Conservation (phyloP, 2,797 vertebrate species). For the Platyrinchus mystaceus region DNA sequence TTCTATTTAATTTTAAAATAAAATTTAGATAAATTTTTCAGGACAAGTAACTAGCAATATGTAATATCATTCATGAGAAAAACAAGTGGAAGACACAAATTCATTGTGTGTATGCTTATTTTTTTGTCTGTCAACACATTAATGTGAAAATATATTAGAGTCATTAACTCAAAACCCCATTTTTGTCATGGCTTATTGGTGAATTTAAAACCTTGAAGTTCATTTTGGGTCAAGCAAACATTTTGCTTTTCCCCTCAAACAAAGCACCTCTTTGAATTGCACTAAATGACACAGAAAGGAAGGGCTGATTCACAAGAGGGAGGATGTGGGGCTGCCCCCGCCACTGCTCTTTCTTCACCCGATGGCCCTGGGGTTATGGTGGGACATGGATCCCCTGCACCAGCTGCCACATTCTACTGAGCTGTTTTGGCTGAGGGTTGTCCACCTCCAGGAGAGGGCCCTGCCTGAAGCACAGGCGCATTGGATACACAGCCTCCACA, state of each 20-base stretch:
- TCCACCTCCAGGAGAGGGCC: background rate
- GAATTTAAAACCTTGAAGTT: slow-evolving; percentile 41
- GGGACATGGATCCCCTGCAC: background rate
- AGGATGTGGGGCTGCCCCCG: rapidly evolving
- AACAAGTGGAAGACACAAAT: slow-evolving; percentile 47
- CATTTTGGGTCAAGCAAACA: slow-evolving; percentile 56
- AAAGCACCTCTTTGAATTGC: slow-evolving; percentile 33
- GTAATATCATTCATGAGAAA: slow-evolving; percentile 42
- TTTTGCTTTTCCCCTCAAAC: background rate
- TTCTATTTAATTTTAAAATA: slow-evolving; percentile 8
- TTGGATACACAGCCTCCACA: background rate
- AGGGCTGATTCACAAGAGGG: background rate
- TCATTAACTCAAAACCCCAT: background rate
- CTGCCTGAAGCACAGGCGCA: rapidly evolving
- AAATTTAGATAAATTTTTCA: background rate
- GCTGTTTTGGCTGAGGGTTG: background rate
- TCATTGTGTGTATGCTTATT: slow-evolving; percentile 26
- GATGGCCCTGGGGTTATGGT: rapidly evolving
- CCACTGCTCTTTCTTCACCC: rapidly evolving
- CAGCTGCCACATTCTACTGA: rapidly evolving
- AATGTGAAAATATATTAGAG: slow-evolving; percentile 39
- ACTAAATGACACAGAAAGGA: background rate
- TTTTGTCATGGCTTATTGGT: slow-evolving; percentile 34
- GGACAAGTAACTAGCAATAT: slow-evolving; percentile 14
- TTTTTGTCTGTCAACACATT: slow-evolving; percentile 42